Conservation (phyloP, 1,140 invertebrate genomes). For the Amphibalanus amphitrite region DNA sequence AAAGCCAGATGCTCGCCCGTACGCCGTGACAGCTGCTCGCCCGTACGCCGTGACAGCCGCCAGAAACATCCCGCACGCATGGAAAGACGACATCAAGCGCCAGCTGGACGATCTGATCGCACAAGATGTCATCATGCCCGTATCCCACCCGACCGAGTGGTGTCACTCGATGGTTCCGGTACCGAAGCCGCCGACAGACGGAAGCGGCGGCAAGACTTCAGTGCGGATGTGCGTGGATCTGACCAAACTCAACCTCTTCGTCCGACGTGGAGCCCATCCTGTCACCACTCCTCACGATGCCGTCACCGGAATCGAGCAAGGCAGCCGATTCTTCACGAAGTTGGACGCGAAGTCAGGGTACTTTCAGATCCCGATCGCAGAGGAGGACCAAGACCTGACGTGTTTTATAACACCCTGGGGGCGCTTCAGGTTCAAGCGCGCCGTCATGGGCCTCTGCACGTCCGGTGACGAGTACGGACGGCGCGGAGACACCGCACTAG, state of each 20-base stretch:
- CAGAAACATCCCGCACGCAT: slow-evolving; percentile 8
- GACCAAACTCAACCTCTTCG: slow-evolving; percentile 17
- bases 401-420: background rate
- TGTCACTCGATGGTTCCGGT: background rate
- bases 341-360: slow-evolving; percentile 23
- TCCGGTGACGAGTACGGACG: slow-evolving; percentile 18
- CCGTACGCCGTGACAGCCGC: slow-evolving; percentile 11
- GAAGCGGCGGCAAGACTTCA: background rate
- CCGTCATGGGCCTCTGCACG: slow-evolving; percentile 14
- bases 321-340: slow-evolving; percentile 13
- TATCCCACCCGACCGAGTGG: background rate
- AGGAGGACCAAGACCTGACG: slow-evolving; percentile 12
- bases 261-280: slow-evolving; percentile 12
- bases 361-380: slow-evolving; percentile 20
- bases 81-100: background rate
- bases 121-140: background rate
- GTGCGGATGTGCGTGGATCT: slow-evolving; percentile 17
- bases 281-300: slow-evolving; percentile 19
- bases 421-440: slow-evolving; percentile 12
- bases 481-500: slow-evolving; percentile 14
- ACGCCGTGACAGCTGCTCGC: no score
- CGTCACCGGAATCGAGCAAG: slow-evolving; percentile 9
- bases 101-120: background rate
- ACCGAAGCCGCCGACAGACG: background rate
- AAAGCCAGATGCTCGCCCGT: slow-evolving; percentile 5